Evolutionary conservation across 2,888 invertebrate species (phyloP).

Genomic region (Amphipoea lucens): DNA sequence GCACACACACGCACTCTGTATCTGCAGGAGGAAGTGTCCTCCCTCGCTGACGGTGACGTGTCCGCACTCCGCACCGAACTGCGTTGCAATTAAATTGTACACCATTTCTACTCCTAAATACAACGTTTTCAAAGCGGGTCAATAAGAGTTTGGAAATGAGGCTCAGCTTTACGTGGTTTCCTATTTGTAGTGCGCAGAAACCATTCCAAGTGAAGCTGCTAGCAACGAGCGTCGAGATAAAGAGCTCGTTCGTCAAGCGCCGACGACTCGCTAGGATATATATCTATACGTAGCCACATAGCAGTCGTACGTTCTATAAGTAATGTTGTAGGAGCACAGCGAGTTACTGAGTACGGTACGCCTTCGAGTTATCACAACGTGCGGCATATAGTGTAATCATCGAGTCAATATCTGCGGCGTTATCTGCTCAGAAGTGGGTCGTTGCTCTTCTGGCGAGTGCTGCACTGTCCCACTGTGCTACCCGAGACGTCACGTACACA

Average conservation of each 20-base stretch:
- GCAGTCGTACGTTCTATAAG: conserved; percentile 43
- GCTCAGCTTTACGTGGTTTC: conserved; percentile 51
- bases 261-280: conserved; percentile 56
- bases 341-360: conserved; percentile 45
- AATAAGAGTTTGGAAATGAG: conserved; percentile 66
- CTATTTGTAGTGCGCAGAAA: conserved; percentile 22
- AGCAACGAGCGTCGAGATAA: conserved; percentile 66
- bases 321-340: conserved; percentile 45
- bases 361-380: conserved; percentile 63
- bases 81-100: conserved; percentile 59
- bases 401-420: conserved; percentile 77
- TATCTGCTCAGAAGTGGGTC: conserved; percentile 79
- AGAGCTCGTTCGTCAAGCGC: conserved; percentile 66
- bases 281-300: conserved; percentile 30
- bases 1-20: conserved; percentile 31
- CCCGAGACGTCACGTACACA: conserved; percentile 5
- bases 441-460: conserved; percentile 71
- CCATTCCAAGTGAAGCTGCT: conserved; percentile 58
- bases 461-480: conserved; percentile 3
- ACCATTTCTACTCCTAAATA: conserved; percentile 60
- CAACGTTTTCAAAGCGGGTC: conserved; percentile 65
- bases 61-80: conserved; percentile 37
- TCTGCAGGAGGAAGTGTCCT: conserved; percentile 64
- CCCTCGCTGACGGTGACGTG: conserved; percentile 58
- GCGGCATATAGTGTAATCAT: conserved; percentile 70